Evolutionary conservation across 2,113 vertebrate species (phyloP), one percentile per base, ranked within the genome.

Genomic region (Microtus richardsoni): DNA sequence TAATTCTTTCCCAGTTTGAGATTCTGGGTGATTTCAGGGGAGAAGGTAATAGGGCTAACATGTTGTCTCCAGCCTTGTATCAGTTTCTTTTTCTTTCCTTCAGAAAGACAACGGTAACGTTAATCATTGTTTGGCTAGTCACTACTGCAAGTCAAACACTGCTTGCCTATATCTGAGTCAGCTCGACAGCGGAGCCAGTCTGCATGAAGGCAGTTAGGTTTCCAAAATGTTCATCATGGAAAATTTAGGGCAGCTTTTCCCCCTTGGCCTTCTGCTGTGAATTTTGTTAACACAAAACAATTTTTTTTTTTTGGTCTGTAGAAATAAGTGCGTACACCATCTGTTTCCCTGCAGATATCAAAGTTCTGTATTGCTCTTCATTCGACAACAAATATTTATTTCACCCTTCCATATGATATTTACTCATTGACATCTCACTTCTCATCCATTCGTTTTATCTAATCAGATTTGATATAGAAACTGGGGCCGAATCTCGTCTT

Each of bases 311-410:
- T 52, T 52, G 12, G 82, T 93, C 88, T 75, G n/a, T 96, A 74
- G 44, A 94, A 94, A 88, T 88, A 83, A 79, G 41, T 13, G 73
- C 88, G 30, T n/a, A 39, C 41, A 7, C 89, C 90, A 92, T 95
- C 91, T 93, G 79, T 85, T 89, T 95, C 24, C 78, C 73, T 79
- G 52, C 8, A 85, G 12, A 88, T 88, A 93, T 52, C 79, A 87
- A 91, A 97, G 62, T 95, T 83, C 91, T 93, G 17, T 58, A 58
- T 66, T 92, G n/a, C 62, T 89, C 95, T 75, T 74, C 77, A 89
- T 30, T 94, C 58, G 47, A 71, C 70, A 80, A 62, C 54, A 96
- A 90, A 88, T 94, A 88, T 83, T 96, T 96, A 79, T 95, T 85
- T 95, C 41, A n/a, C 70, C 75, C 60, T 62, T 92, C 49, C 89